A percentile compares a stretch with the other conserved stretches of the same genome.
Evolutionary conservation across 1,140 invertebrate species (phyloP).

Genomic region (Tyrophagus putrescentiae): DNA sequence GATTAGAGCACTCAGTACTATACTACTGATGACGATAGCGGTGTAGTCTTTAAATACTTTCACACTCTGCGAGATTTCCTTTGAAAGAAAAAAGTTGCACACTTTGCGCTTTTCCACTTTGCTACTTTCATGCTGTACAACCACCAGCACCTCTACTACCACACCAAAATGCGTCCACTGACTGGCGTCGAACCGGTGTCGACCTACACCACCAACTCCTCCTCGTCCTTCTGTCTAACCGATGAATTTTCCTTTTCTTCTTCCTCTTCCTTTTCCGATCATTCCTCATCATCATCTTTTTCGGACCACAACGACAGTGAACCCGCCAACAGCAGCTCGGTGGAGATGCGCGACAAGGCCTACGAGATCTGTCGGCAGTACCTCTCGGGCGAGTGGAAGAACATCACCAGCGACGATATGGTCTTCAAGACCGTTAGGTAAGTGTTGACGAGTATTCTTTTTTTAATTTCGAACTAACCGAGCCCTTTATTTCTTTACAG

Average conservation of each 20-base stretch:
- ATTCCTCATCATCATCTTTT: background rate
- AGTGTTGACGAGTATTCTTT: slow-evolving; percentile 27
- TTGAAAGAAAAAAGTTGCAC: no score
- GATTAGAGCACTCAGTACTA: no score
- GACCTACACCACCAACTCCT: no score
- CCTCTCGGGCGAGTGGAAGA: slow-evolving; percentile 69
- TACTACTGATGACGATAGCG: no score
- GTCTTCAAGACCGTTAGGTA: slow-evolving; percentile 65
- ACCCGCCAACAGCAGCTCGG: background rate
- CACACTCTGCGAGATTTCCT: no score
- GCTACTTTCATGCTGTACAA: no score
- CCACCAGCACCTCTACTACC: no score
- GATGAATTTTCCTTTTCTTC: no score
- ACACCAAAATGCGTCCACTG: background rate
- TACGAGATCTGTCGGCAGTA: slow-evolving; percentile 69
- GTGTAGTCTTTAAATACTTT: no score
- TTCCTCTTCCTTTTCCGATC: background rate
- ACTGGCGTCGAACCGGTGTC: no score
- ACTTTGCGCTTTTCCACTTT: no score
- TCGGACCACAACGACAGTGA: slow-evolving; percentile 1
- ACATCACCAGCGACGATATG: slow-evolving; percentile 53
- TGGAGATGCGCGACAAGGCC: slow-evolving; percentile 61
- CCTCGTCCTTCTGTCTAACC: no score
- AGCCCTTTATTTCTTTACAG: slow-evolving; percentile 57
- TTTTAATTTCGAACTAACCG: background rate